Evolutionary conservation across 2,797 vertebrate species (phyloP), one percentile per base, ranked within the genome.

Genomic region (Sternotherus odoratus): DNA sequence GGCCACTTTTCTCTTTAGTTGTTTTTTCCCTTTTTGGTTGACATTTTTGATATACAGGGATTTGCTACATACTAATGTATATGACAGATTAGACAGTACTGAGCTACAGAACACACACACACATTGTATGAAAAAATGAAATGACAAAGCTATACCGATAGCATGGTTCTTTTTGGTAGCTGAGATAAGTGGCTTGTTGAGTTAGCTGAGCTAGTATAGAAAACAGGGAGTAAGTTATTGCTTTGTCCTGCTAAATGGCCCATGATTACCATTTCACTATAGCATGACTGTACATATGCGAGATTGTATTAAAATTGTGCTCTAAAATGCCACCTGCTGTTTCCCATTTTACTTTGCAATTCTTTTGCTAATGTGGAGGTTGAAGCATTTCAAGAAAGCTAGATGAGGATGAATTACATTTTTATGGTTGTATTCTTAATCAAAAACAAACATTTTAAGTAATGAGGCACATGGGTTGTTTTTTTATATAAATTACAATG

Each of bases 121-220:
- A 83, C 3, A 21, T 21, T 36, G 54, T 13, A 84, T 15, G 54
- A 92, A 93, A 94, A 88, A 78, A 39, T 60, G 2, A 95, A 95
- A 92, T 87, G 26, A 30, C 15, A 53, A 82, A 6, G 8, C 13
- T 75, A 26, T 2, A 1, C 33, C 19, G 19, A 60, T 30, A 88
- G 5, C 26, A n/a, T 19, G 12, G 85, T 92, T 83, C 46, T 93
- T 57, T 81, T 78, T 96, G 60, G 12, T 72, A 87, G 23, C 15
- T 77, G 30, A 92, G 57, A 36, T 26, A 53, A 36, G 28, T 82
- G 75, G 33, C n/a, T 39, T 26, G 4, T 57, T 49, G 19, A 82
- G 56, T 51, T 15, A 78, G 82, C 2, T 0, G 13, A 82, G 36
- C 83, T 33, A 1, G 1, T 5, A 87, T 30, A 77, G 12, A 33